Base-by-base conservation (phyloP, 2,797 vertebrate genomes). In the Hypotaenidia okinawae region DNA sequence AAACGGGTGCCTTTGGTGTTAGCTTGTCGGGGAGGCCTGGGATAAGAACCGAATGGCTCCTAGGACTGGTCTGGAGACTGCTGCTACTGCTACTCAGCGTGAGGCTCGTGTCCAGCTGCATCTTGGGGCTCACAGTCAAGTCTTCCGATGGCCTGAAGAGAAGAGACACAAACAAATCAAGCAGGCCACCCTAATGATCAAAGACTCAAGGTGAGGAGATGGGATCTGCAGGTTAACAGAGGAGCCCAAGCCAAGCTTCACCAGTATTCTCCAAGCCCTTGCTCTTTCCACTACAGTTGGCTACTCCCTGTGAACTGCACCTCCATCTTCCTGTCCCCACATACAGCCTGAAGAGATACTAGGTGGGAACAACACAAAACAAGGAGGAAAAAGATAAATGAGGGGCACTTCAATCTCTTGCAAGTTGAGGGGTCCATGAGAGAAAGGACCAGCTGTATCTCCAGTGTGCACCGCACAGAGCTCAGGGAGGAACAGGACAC, bases 111-210 rank as follows among this genome's bases (percentile, higher is more conserved):
- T 99, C 99, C 66, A 98, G 96, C 89, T 98, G 98, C 90, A 98
- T 94, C 96, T 98, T 98, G 41, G 99, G 99, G 96, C 99, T 99
- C 96, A 98, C 98, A 73, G 98, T 98, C 82, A 99, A 93, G 76
- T 99, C 99, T 21, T 99, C 99, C 1, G 98, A 86, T 25, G 98
- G 97, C 96, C 99, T 99, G 96, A 35, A 85, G 76, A 51, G 59
- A 76, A 70, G 23, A 84, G n/a, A 74, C 28, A 58, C 4, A 55
- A 75, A 32, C 37, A 95, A 70, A 76, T 83, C 55, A 59, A 70
- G 55, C 17, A 93, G 30, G 32, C 10, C 58, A 66, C 59, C 25
- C 16, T 57, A 30, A 87, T 8, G 4, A 41, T 16, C 22, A 51
- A 77, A 82, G 13, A 27, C 18, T 59, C 1, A 0, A n/a, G 16